Evolutionary conservation across 2,888 invertebrate genomes (phyloP).

Genomic region (Tachina lurida): DNA sequence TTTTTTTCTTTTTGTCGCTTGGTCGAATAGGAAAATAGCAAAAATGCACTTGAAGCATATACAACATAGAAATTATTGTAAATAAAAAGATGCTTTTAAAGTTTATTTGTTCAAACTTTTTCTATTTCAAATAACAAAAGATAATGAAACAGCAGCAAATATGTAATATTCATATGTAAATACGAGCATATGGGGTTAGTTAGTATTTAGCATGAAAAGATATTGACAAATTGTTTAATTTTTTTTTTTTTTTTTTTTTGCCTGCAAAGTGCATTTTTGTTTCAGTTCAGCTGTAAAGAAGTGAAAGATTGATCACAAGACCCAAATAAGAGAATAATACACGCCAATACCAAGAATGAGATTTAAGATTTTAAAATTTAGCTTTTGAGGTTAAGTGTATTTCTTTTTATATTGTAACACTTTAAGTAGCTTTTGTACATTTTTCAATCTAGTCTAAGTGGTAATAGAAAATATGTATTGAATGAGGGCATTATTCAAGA

Average conservation of each 20-base stretch:
- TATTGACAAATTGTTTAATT: constrained; percentile 39
- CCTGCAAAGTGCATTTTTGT: constrained; percentile 25
- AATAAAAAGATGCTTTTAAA: background rate
- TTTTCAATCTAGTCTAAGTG: constrained; percentile 18
- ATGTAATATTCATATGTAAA: background rate
- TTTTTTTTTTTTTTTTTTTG: constrained; percentile 10
- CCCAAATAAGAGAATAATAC: background rate
- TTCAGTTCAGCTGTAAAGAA: constrained; percentile 3
- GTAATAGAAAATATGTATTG: background rate
- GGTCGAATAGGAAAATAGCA: constrained; percentile 27
- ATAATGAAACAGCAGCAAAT: constrained; percentile 2
- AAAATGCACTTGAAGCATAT: constrained; percentile 28
- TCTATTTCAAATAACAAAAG: constrained; percentile 15
- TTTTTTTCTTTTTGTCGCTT: constrained; percentile 35
- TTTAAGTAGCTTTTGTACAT: constrained; percentile 12
- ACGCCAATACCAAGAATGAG: constrained; percentile 8
- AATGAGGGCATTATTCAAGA: background rate
- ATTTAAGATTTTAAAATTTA: constrained; percentile 12
- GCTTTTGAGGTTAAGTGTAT: background rate
- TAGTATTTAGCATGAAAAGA: background rate
- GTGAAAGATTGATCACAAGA: constrained; percentile 44
- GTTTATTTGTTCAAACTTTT: background rate
- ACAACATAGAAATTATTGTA: background rate
- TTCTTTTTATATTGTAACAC: background rate
- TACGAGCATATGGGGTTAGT: background rate